Conservation (phyloP, 2,888 invertebrate species). For the Athalia cordata region DNA sequence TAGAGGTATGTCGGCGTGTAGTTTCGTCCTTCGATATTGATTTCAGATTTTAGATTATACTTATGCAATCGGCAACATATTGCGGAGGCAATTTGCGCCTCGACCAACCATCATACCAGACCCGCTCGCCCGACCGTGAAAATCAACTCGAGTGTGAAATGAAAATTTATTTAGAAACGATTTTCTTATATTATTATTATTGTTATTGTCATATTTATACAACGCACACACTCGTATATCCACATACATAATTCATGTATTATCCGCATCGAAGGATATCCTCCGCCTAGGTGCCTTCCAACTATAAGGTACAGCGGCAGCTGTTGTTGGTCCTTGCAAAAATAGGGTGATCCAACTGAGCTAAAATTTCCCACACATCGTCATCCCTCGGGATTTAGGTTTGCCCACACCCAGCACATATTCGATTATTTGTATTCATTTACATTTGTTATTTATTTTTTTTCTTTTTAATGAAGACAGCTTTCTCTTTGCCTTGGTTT, state of each 20-base stretch:
- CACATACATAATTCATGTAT: not conserved
- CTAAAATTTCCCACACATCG: too few relatives aligned
- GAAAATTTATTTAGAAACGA: slow-evolving; percentile 63
- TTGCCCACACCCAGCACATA: too few relatives aligned
- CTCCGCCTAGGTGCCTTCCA: too few relatives aligned
- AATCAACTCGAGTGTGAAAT: slow-evolving; percentile 67
- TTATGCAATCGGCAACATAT: slow-evolving; percentile 67
- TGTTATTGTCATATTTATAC: not conserved
- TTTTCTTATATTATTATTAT: slow-evolving; percentile 18
- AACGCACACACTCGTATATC: not conserved
- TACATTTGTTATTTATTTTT: too few relatives aligned
- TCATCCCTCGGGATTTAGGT: too few relatives aligned
- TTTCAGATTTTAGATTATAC: slow-evolving; percentile 57
- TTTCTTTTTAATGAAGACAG: too few relatives aligned
- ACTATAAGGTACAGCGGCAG: too few relatives aligned
- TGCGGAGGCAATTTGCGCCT: slow-evolving; percentile 65
- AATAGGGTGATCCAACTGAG: too few relatives aligned
- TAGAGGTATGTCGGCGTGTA: not conserved
- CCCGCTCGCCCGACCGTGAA: slow-evolving; percentile 59
- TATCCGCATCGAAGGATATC: not conserved
- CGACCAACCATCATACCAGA: slow-evolving; percentile 56
- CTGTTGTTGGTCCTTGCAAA: too few relatives aligned
- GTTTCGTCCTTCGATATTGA: slow-evolving; percentile 53
- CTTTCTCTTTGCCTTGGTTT: slow-evolving; percentile 27
- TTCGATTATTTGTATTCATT: too few relatives aligned